phyloP scores from a whole-genome alignment of 2,797 vertebrate genomes.

The Cuniculus paca region DNA sequence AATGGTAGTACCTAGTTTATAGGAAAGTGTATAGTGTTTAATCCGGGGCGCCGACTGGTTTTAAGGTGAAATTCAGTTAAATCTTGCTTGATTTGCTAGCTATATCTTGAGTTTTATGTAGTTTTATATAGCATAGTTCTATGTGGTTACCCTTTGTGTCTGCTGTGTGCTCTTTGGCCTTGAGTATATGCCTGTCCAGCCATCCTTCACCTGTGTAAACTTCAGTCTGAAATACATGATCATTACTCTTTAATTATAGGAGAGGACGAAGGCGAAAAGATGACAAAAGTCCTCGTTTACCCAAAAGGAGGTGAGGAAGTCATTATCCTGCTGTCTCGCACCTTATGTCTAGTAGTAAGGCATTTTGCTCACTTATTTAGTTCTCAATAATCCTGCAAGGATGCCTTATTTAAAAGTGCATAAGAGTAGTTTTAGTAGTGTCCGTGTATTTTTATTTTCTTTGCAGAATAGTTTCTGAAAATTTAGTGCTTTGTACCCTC shows the following conservation, averaged over 20 bases:
- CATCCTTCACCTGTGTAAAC: background rate
- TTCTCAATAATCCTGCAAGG: background rate
- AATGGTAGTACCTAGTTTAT: conserved; percentile 1
- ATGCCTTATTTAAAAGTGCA: background rate
- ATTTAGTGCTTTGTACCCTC: background rate
- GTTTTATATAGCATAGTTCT: background rate
- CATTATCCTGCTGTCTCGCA: background rate
- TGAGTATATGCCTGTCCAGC: background rate
- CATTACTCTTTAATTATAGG: conserved; percentile 87
- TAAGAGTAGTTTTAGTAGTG: background rate
- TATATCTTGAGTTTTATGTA: background rate
- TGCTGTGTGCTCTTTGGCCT: background rate
- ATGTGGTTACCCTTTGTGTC: background rate
- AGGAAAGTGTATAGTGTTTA: background rate
- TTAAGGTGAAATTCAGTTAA: conserved; percentile 4
- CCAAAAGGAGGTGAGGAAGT: conserved; percentile 95
- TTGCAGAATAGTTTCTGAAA: background rate
- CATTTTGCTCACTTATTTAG: background rate
- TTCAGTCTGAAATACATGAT: conserved; percentile 66
- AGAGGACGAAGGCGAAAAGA: conserved; percentile 98
- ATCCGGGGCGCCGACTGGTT: background rate
- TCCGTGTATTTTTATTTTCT: conserved; percentile 12
- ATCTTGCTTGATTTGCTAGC: conserved; percentile 27
- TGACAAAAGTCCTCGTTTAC: conserved; percentile 97
- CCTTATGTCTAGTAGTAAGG: background rate